These are phyloP conservation scores for Dicrurus megarhynchus DNA, from an alignment of 2,113 vertebrate species.

Conservation along the genomic window DNA sequence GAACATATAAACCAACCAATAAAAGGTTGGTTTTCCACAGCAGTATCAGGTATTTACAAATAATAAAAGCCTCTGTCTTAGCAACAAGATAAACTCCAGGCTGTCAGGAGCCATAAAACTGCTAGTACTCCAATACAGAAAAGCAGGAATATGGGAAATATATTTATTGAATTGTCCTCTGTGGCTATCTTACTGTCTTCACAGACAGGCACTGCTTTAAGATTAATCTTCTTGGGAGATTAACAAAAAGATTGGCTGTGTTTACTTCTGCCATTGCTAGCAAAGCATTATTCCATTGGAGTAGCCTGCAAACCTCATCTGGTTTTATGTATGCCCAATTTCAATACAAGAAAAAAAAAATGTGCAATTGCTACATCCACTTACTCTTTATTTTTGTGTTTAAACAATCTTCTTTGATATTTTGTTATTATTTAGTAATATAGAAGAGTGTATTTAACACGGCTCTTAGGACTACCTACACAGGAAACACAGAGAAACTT, in stretches of 20 bases:
- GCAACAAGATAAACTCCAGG: conserved; percentile 10
- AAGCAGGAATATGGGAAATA: neutral
- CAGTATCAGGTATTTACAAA: conserved; percentile 7
- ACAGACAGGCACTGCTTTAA: neutral
- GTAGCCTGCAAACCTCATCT: neutral
- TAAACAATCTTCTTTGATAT: neutral
- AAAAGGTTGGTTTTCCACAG: neutral
- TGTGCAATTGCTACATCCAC: neutral
- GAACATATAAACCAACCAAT: neutral
- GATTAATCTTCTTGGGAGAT: neutral
- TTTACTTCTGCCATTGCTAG: neutral
- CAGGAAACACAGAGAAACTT: neutral
- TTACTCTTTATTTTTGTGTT: neutral
- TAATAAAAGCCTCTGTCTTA: conserved; percentile 8
- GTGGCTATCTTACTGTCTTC: neutral
- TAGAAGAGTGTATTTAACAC: neutral
- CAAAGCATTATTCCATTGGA: neutral
- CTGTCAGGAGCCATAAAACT: neutral
- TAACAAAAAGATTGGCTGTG: neutral
- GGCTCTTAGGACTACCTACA: neutral
- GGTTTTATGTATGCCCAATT: neutral
- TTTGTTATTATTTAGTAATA: neutral
- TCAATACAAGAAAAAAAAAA: neutral
- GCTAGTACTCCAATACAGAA: neutral
- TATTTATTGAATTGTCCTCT: neutral